phyloP scores from a whole-genome alignment of 2,797 vertebrate genomes.

The Coranthus polyacanthus region DNA sequence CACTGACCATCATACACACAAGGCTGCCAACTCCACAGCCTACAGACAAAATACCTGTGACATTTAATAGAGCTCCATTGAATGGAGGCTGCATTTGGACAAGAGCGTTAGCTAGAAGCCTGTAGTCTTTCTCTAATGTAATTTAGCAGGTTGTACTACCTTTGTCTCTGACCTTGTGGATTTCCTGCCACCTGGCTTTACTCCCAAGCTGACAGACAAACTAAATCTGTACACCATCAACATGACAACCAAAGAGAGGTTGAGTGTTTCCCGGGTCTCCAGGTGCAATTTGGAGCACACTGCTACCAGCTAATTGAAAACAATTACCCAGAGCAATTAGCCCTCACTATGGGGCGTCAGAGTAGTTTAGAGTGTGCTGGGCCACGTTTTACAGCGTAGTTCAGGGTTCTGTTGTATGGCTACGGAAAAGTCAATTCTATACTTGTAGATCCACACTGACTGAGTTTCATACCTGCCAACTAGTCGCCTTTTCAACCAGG shows the following conservation, averaged over 20 bases:
- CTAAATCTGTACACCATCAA: neutral
- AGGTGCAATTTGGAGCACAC: constrained; percentile 20
- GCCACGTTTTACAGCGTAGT: neutral
- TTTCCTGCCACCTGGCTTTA: neutral
- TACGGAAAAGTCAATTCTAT: too few species aligned
- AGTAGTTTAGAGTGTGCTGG: constrained; percentile 16
- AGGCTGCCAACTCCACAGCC: constrained; percentile 19
- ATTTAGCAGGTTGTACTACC: neutral
- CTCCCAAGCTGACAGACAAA: neutral
- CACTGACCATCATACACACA: constrained; percentile 23
- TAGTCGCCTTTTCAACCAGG: too few species aligned
- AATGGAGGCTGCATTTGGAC: too few species aligned
- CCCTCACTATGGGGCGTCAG: constrained; percentile 12
- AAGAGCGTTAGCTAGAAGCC: neutral
- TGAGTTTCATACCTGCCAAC: too few species aligned
- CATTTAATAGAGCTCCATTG: neutral
- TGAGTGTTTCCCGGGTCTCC: constrained; percentile 22
- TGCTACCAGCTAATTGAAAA: constrained; percentile 40
- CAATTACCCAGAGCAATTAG: constrained; percentile 45
- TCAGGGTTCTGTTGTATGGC: too few species aligned
- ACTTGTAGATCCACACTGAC: too few species aligned
- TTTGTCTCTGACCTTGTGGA: constrained; percentile 2
- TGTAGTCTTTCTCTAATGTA: neutral
- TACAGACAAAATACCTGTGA: constrained; percentile 16
- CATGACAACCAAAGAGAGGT: constrained; percentile 13